Percentiles rank a stretch among this genome's conserved stretches.
These are phyloP conservation scores for Ophion slaviceki DNA, from an alignment of 2,888 invertebrate species.

Conservation along the genomic window DNA sequence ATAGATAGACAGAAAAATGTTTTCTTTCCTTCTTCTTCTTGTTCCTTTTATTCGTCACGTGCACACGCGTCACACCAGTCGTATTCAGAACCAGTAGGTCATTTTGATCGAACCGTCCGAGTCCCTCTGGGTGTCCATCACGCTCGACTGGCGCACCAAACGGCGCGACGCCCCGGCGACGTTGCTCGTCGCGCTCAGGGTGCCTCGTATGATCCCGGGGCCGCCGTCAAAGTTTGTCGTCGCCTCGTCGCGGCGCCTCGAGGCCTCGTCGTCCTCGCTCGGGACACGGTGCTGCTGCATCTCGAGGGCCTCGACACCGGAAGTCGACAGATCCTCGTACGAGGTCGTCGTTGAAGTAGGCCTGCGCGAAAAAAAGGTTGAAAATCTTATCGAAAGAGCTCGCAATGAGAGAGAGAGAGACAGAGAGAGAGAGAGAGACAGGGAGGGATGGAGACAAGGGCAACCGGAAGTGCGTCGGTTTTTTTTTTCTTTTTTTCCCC, in stretches of 20 bases:
- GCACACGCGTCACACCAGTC: background rate
- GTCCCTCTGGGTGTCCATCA: slow-evolving; percentile 92
- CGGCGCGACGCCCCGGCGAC: slow-evolving; percentile 82
- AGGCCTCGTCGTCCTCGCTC: slow-evolving; percentile 13
- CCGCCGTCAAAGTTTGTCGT: slow-evolving; percentile 59
- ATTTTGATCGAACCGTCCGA: slow-evolving; percentile 92
- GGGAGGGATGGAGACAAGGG: too few species aligned
- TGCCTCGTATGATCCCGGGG: slow-evolving; percentile 32
- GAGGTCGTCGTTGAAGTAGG: slow-evolving; percentile 86
- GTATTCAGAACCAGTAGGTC: slow-evolving; percentile 92
- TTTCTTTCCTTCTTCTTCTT: slow-evolving; percentile 7
- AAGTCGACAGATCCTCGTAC: slow-evolving; percentile 90
- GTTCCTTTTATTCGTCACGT: slow-evolving; percentile 18
- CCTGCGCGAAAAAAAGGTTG: slow-evolving; percentile 79
- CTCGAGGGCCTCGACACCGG: slow-evolving; percentile 81
- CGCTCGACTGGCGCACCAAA: slow-evolving; percentile 91
- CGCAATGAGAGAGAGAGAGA: background rate
- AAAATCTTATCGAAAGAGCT: background rate
- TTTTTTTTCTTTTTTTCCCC: background rate
- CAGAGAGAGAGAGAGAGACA: too few species aligned
- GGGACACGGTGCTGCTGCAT: slow-evolving; percentile 77
- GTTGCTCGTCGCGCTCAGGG: slow-evolving; percentile 37
- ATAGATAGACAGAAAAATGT: background rate
- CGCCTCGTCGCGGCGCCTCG: slow-evolving; percentile 3
- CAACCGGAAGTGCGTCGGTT: background rate